Conservation (phyloP, 30 jellyfish, hydroid and myxozoan genomes). For the Turritopsis dohrnii region DNA sequence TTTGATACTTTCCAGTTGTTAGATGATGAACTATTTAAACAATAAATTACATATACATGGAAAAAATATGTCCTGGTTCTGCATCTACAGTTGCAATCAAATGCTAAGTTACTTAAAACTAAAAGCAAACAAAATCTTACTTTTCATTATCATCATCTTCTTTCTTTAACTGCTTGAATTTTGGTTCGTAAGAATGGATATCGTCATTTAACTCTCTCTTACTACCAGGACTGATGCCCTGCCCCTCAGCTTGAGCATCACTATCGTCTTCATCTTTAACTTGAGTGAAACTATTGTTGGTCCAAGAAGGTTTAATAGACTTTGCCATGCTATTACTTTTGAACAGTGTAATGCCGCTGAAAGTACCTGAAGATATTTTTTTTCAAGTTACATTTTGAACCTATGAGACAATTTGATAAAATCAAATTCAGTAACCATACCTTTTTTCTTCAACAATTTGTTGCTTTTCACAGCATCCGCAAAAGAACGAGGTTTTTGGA, state of each 20-base stretch:
- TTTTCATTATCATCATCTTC: not conserved
- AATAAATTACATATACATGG: too few species aligned
- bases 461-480: conserved; percentile 45
- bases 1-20: too few species aligned
- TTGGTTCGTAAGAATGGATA: not conserved
- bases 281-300: conserved; percentile 26
- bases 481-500: conserved; percentile 35
- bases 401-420: too few species aligned
- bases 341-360: not conserved
- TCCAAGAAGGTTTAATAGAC: conserved; percentile 1
- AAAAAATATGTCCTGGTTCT: too few species aligned
- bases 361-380: not conserved
- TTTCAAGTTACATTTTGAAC: too few species aligned
- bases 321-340: not conserved
- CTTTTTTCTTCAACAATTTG: conserved; percentile 22
- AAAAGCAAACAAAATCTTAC: too few species aligned
- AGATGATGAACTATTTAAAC: too few species aligned
- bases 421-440: too few species aligned
- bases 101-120: too few species aligned
- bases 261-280: not conserved
- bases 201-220: not conserved
- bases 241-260: not conserved
- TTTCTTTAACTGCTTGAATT: not conserved
- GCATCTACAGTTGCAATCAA: too few species aligned
- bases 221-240: conserved; percentile 1